A percentile compares a stretch with the other conserved stretches of the same genome.
These are phyloP conservation scores for Erethizon dorsatum DNA, from an alignment of 2,797 vertebrate genomes.

Conservation along the genomic window DNA sequence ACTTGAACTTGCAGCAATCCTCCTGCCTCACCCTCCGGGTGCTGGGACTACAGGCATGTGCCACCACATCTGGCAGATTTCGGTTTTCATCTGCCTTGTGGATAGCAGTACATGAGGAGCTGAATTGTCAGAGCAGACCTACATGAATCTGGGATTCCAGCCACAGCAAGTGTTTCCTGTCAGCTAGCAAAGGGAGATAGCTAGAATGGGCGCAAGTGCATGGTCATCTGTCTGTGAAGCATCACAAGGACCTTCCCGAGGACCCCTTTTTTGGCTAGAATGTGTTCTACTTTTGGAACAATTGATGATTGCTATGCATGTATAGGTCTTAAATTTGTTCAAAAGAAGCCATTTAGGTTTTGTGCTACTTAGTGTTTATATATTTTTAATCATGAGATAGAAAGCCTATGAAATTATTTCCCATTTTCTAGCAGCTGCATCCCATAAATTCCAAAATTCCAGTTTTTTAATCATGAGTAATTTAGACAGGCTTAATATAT, in stretches of 20 bases:
- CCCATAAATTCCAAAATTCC: conserved; percentile 20
- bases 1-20: no score
- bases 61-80: no score
- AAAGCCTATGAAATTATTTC: conserved; percentile 45
- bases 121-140: background rate
- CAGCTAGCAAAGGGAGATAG: background rate
- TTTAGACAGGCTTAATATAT: conserved; percentile 52
- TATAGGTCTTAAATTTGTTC: background rate
- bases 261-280: background rate
- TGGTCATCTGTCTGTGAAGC: background rate
- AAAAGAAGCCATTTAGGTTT: background rate
- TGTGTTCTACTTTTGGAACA: background rate
- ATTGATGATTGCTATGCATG: background rate
- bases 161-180: background rate
- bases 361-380: background rate
- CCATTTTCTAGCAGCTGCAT: background rate
- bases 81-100: background rate
- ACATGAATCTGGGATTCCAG: background rate
- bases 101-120: background rate
- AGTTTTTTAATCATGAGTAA: background rate
- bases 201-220: background rate
- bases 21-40: no score
- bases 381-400: background rate
- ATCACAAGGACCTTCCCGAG: background rate
- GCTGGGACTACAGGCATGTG: no score